Conservation (phyloP, 1,140 invertebrate genomes). For the Monochamus saltuarius region DNA sequence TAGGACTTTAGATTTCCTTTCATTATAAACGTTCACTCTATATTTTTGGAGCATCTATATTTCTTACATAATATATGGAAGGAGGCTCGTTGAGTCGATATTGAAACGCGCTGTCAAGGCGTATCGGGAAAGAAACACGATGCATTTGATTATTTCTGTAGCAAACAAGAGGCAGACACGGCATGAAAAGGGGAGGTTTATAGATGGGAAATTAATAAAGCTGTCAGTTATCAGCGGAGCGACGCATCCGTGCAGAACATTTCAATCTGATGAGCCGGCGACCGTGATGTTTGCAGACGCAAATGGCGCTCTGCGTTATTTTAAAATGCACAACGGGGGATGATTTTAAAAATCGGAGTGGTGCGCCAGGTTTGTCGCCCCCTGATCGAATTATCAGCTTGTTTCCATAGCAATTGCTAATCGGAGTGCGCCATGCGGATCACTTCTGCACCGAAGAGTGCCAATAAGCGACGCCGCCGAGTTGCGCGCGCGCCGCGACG, state of each 20-base stretch:
- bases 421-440: slow-evolving; percentile 54
- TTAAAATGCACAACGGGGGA: slow-evolving; percentile 35
- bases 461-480: slow-evolving; percentile 41
- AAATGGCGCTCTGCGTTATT: slow-evolving; percentile 35
- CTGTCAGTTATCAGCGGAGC: slow-evolving; percentile 63
- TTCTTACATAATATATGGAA: too few relatives aligned
- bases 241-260: slow-evolving; percentile 39
- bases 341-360: slow-evolving; percentile 29
- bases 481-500: slow-evolving; percentile 29
- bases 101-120: slow-evolving; percentile 35
- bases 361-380: slow-evolving; percentile 16
- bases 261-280: slow-evolving; percentile 40
- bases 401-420: slow-evolving; percentile 65
- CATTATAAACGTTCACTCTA: too few relatives aligned
- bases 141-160: slow-evolving; percentile 26
- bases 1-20: too few relatives aligned
- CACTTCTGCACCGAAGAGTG: slow-evolving; percentile 48
- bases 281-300: slow-evolving; percentile 34
- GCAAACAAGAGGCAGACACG: slow-evolving; percentile 43
- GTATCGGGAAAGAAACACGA: slow-evolving; percentile 24
- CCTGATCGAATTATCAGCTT: slow-evolving; percentile 60
- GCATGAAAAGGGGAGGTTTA: slow-evolving; percentile 40
- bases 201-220: slow-evolving; percentile 70
- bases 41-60: too few relatives aligned
- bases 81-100: slow-evolving; percentile 11